Evolutionary conservation across 2,888 invertebrate genomes (phyloP), one percentile per base, ranked within the genome.

Genomic region (Andrena chrysosceles): DNA sequence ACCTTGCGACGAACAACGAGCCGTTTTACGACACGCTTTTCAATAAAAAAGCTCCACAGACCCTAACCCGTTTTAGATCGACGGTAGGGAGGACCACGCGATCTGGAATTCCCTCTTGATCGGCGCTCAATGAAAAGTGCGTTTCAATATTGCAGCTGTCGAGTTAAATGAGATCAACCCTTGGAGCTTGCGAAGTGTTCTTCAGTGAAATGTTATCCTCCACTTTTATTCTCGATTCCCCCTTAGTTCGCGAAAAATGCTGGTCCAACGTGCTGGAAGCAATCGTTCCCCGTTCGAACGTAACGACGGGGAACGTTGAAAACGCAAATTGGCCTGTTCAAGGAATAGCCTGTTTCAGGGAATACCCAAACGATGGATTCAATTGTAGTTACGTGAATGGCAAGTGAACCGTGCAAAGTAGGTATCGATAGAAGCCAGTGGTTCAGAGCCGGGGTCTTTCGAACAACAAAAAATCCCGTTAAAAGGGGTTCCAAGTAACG

Each of bases 1-100:
- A 63, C 48, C 52, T 33, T 23, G 31, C 49, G 31, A 49, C 31
- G 48, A 54, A 60, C 69, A 26, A 48, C 52, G 56, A 64, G 49
- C 20, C 49, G 68, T 56, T 81, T 67, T 68, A 69, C 7, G 49
- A 49, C 64, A 2, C 2, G 10, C n/a, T 67, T 77, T 69, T 70
- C 73, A 29, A 73, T 66, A n/a, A 70, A 77, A 66, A 16, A 81
- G 20, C 72, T 52, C 13, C 52, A 49, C n/a, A 33, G 66, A 29
- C 20, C 23, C 33, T 52, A 48, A 33, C 10, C 16, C 56, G 59
- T 75, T 33, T 59, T 35, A 33, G 23, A 31, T 68, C 10, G 63
- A 76, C 33, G 29, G 8, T 20, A 20, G 10, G n/a, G 13, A 2
- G 13, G 48, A 7, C 31, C 23, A 1, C 20, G 6, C 2, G 10